Conservation (phyloP, 2,797 vertebrate genomes). For the Parauchenoglanis punctatus region DNA sequence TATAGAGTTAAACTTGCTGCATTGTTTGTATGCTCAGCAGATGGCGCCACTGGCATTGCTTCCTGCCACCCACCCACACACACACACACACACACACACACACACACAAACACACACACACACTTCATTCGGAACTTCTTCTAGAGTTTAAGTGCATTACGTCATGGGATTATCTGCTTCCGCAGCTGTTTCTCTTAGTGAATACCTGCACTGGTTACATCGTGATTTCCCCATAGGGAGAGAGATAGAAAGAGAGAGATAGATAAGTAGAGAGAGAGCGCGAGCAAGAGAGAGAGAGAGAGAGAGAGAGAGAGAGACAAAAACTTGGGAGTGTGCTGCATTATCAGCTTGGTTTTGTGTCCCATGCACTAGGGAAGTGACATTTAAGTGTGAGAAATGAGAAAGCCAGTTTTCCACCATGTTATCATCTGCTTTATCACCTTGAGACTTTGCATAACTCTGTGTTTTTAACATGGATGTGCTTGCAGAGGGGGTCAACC, state of each 20-base stretch:
- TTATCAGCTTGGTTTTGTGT: constrained; percentile 13
- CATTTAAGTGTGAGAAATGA: constrained; percentile 38
- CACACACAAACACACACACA: not conserved
- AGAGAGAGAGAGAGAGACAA: constrained; percentile 6
- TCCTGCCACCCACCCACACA: not conserved
- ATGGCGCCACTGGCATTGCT: constrained; percentile 46
- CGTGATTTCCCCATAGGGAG: constrained; percentile 32
- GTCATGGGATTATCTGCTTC: constrained; percentile 47
- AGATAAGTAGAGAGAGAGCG: not conserved
- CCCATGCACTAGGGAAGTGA: constrained; percentile 44
- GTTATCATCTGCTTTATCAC: not conserved
- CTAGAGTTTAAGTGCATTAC: constrained; percentile 46
- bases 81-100: not conserved
- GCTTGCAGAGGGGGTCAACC: not conserved
- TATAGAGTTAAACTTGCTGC: not conserved
- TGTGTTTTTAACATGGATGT: not conserved
- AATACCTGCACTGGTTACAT: constrained; percentile 35
- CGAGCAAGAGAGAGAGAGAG: not conserved
- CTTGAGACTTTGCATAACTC: constrained; percentile 2
- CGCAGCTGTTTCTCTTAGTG: constrained; percentile 31
- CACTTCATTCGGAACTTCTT: constrained; percentile 19
- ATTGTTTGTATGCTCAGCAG: constrained; percentile 40
- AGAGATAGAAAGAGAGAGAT: constrained; percentile 1
- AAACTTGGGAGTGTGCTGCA: not conserved
- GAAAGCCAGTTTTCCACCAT: constrained; percentile 29